Base-by-base conservation (phyloP, 2,113 vertebrate genomes). In the Bubo blakistoni region DNA sequence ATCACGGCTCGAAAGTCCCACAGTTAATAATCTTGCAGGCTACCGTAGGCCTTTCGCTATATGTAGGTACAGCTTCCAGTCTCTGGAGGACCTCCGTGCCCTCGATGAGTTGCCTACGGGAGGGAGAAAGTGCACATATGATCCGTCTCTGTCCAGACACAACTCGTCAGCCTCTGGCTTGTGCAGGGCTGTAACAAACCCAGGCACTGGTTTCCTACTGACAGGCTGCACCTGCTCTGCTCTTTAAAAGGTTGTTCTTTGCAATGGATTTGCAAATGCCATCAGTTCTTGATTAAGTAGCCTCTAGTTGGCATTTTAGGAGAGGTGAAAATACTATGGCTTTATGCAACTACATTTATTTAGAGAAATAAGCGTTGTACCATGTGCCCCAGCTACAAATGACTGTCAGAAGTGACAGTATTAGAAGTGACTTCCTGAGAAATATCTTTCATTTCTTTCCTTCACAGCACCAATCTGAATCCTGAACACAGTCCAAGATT, bases 91-190 rank as follows among this genome's bases (percentile, higher is more conserved):
- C 97, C 11, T 99, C 96, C 2, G 97, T 98, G 94, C 99, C 99
- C 97, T 99, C 99, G 17, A 99, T 96, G 55, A 99, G 67, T 94
- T 99, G 98, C 91, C 99, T 99, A 27, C 4, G 34, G 44, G 24
- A 55, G 62, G 49, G 26, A 91, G 92, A 92, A 52, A 18, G 61
- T 10, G 24, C 69, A 59, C 8, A 2, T 17, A 24, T 10, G 49
- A 76, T 47, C 38, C 1, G 0, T 16, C 29, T 83, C 58, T 0
- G 2, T 30, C 58, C 7, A 2, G 44, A 83, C 42, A 40, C 27
- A 36, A 7, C 22, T 83, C 52, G 17, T 27, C 52, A 52, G 47
- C 72, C 51, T 32, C 62, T 2, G 1, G 26, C 51, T 82, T 51
- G 25, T 24, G 16, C 2, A 2, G 9, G 40, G 54, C 54, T 1